Percentiles rank a stretch among this genome's conserved stretches.
Evolutionary conservation across 2,113 vertebrate genomes (phyloP).

Genomic region (Pachyramphus minor): DNA sequence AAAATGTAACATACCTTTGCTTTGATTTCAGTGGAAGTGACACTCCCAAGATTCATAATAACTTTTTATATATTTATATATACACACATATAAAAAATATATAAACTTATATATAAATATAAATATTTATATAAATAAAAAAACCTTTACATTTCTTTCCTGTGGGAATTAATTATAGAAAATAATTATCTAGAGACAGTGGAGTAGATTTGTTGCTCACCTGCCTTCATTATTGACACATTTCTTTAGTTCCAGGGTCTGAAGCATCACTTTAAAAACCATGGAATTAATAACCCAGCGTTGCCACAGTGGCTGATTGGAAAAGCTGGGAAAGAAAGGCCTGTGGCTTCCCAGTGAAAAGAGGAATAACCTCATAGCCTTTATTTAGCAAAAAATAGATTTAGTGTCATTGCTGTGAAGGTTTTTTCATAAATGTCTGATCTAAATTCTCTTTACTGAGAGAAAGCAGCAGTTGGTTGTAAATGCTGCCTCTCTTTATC

Average conservation of each 20-base stretch:
- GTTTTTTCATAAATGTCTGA: neutral
- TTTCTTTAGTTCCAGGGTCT: neutral
- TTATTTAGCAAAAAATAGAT: neutral
- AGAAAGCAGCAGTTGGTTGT: neutral
- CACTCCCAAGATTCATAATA: neutral
- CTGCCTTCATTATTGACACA: neutral
- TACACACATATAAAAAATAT: too few species aligned
- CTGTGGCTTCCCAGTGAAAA: neutral
- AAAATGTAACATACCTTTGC: neutral
- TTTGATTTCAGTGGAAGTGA: neutral
- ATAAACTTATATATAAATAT: too few species aligned
- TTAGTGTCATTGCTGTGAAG: neutral
- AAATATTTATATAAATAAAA: neutral
- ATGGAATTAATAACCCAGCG: neutral
- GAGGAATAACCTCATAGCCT: neutral
- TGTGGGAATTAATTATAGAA: neutral
- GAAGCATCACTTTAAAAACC: neutral
- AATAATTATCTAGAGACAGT: neutral
- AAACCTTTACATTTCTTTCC: neutral
- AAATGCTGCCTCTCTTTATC: neutral
- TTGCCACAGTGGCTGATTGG: neutral
- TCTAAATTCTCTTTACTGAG: neutral
- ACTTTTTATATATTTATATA: neutral
- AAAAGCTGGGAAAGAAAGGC: neutral
- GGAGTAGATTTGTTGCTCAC: neutral